Evolutionary conservation across 2,888 invertebrate genomes (phyloP).

Genomic region (Epirrhoe alternata): DNA sequence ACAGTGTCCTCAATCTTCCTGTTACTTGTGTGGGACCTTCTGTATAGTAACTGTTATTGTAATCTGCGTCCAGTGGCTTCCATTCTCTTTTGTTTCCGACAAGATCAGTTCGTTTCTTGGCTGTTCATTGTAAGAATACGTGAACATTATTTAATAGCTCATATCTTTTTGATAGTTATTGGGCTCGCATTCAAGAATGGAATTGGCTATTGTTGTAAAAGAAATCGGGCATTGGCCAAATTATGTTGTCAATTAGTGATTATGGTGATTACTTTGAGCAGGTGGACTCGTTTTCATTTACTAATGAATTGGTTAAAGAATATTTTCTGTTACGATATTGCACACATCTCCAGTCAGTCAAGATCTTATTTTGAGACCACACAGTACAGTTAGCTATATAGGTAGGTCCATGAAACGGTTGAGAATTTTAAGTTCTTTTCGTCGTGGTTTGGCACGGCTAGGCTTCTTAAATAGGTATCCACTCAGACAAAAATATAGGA

Average conservation of each 20-base stretch:
- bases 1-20: constrained; percentile 29
- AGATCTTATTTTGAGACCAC: too few relatives aligned
- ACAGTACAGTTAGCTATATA: too few relatives aligned
- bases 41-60: constrained; percentile 36
- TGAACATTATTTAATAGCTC: constrained; percentile 68
- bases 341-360: too few relatives aligned
- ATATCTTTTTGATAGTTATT: constrained; percentile 62
- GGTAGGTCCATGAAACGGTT: too few relatives aligned
- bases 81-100: constrained; percentile 72
- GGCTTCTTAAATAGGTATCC: too few relatives aligned
- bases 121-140: constrained; percentile 58
- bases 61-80: constrained; percentile 42
- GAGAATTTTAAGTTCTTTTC: too few relatives aligned
- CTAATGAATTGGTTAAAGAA: background rate
- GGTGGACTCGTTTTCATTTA: background rate
- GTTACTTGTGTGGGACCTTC: constrained; percentile 46
- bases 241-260: constrained; percentile 7
- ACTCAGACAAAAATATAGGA: too few relatives aligned
- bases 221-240: constrained; percentile 50
- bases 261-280: background rate
- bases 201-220: constrained; percentile 67
- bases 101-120: constrained; percentile 36
- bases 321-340: background rate
- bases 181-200: constrained; percentile 57
- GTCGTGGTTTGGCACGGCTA: too few relatives aligned